Evolutionary conservation across 2,888 invertebrate genomes (phyloP).

Genomic region (Polymixis lichenea): DNA sequence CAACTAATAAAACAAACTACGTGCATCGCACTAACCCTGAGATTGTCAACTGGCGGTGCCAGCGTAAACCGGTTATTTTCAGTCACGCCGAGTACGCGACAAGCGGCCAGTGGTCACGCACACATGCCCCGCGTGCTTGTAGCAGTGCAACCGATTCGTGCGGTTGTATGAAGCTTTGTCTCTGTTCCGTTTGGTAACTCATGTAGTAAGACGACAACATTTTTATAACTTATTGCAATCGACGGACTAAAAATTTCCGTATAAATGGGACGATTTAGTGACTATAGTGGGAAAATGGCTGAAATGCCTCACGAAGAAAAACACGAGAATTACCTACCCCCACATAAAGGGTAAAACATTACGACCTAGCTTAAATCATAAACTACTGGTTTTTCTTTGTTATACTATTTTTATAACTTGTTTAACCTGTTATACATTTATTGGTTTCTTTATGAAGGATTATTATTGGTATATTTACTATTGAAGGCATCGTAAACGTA

Average conservation of each 20-base stretch:
- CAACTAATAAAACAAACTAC: no score
- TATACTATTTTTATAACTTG: constrained; percentile 49
- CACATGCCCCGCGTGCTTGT: no score
- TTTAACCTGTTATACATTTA: constrained; percentile 50
- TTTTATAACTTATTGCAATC: neutral
- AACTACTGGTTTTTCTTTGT: constrained; percentile 30
- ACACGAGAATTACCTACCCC: neutral
- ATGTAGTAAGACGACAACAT: neutral
- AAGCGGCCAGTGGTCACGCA: no score
- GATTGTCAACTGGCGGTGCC: no score
- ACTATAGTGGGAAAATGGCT: neutral
- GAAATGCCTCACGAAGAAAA: neutral
- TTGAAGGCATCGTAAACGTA: constrained; percentile 48
- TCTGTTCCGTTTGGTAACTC: no score
- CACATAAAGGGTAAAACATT: constrained; percentile 20
- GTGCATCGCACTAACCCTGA: no score
- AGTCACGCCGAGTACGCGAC: no score
- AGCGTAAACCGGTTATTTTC: no score
- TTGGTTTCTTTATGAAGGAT: constrained; percentile 46
- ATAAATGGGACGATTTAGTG: neutral
- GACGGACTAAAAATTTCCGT: neutral
- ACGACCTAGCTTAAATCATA: constrained; percentile 31
- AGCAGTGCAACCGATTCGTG: no score
- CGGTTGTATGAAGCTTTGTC: no score
- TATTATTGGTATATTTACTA: constrained; percentile 30